Evolutionary conservation across 1,140 invertebrate species (phyloP).

Genomic region (Macrotrachela quadricornifera): DNA sequence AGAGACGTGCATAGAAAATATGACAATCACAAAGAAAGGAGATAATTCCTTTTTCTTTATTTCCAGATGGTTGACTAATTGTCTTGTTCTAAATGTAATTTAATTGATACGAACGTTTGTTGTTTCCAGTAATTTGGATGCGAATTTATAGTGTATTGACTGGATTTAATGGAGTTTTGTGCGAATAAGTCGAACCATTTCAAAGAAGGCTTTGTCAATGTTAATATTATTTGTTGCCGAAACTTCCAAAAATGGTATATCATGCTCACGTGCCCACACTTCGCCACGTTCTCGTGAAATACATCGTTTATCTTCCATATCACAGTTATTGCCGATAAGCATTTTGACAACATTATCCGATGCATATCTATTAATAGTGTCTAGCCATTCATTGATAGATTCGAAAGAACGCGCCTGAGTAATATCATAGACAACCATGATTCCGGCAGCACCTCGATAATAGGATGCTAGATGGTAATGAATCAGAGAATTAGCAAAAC

Average conservation of each 20-base stretch:
- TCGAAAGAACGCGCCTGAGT: conserved; percentile 94
- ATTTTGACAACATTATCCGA: conserved; percentile 99
- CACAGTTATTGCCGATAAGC: conserved; percentile 98
- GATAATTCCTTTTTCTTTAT: too few species aligned
- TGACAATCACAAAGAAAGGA: too few species aligned
- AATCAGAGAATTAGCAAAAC: neutral
- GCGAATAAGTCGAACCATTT: neutral
- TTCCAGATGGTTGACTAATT: too few species aligned
- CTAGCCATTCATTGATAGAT: conserved; percentile 91
- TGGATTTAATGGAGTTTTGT: too few species aligned
- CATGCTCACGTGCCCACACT: conserved; percentile 76
- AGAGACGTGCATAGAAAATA: too few species aligned
- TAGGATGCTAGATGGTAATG: neutral
- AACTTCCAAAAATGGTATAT: conserved; percentile 94
- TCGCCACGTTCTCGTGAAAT: conserved; percentile 70
- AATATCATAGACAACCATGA: conserved; percentile 95
- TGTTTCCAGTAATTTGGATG: too few species aligned
- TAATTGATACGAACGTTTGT: too few species aligned
- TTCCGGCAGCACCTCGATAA: conserved; percentile 37
- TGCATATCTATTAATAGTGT: conserved; percentile 97
- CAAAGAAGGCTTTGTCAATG: conserved; percentile 1
- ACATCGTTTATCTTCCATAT: conserved; percentile 87
- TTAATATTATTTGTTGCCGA: conserved; percentile 71
- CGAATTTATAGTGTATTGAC: too few species aligned
- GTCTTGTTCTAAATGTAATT: too few species aligned